Percentiles rank a stretch among this genome's conserved stretches.
Conservation (phyloP, 92 coral and sea anemone species). For the Siderastrea siderea region DNA sequence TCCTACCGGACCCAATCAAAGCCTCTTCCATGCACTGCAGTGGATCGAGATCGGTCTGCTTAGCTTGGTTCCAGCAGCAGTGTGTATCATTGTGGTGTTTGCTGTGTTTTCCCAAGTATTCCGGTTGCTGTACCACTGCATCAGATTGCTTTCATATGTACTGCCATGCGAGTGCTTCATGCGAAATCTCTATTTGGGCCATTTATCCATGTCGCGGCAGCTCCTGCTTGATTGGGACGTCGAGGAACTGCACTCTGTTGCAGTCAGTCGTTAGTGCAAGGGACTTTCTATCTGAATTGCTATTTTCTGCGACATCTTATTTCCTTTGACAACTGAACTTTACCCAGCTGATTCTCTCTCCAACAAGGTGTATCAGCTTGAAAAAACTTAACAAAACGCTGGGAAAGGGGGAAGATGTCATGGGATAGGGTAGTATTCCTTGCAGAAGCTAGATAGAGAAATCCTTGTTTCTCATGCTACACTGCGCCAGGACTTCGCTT, state of each 20-base stretch:
- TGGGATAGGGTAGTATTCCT: no score
- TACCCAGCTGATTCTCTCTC: no score
- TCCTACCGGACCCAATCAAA: conserved; percentile 23
- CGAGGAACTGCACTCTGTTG: not conserved
- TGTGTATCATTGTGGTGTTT: conserved; percentile 2
- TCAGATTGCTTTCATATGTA: not conserved
- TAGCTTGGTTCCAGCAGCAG: conserved; percentile 36
- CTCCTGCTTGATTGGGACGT: not conserved
- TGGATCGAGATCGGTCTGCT: conserved; percentile 53
- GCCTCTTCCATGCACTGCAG: not conserved
- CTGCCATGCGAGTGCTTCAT: not conserved
- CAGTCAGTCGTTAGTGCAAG: not conserved
- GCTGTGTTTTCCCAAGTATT: conserved; percentile 45
- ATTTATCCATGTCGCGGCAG: not conserved
- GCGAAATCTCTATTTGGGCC: no score
- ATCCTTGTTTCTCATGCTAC: no score
- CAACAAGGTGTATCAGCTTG: no score
- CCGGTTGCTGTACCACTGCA: conserved; percentile 24
- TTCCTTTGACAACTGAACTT: no score
- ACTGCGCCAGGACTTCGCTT: no score
- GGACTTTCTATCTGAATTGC: no score
- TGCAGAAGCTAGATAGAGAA: no score
- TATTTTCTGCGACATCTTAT: no score
- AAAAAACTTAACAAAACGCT: no score
- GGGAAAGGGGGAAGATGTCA: no score